phyloP scores from a whole-genome alignment of 2,113 vertebrate species.

The Scomber japonicus region DNA sequence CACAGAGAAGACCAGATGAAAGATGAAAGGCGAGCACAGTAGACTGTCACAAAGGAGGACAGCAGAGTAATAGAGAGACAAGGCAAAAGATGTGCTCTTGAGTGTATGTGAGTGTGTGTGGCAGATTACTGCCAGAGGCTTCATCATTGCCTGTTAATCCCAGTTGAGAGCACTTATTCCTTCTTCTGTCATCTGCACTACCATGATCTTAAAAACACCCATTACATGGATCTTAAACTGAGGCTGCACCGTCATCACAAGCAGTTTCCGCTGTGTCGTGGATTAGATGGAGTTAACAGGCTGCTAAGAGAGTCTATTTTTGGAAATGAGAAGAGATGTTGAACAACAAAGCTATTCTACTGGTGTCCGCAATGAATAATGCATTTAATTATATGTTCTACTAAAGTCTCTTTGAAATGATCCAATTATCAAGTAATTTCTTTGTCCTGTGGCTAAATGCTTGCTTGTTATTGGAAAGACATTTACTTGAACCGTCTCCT shows the following conservation, averaged over 20 bases:
- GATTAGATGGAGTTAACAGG: slow-evolving; percentile 61
- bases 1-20: slow-evolving; percentile 49
- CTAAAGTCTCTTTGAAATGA: slow-evolving; percentile 36
- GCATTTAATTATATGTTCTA: slow-evolving; percentile 24
- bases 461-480: not conserved
- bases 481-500: not conserved
- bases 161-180: slow-evolving; percentile 65
- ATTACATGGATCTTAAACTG: slow-evolving; percentile 63
- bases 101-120: slow-evolving; percentile 40
- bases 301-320: slow-evolving; percentile 67
- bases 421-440: slow-evolving; percentile 12
- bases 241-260: slow-evolving; percentile 54
- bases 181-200: slow-evolving; percentile 53
- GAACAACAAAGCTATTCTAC: slow-evolving; percentile 53
- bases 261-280: slow-evolving; percentile 50
- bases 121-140: slow-evolving; percentile 75
- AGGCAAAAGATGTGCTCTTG: slow-evolving; percentile 23
- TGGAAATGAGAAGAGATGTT: slow-evolving; percentile 39
- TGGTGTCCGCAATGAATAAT: slow-evolving; percentile 43
- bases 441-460: slow-evolving; percentile 20
- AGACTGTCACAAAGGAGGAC: slow-evolving; percentile 54
- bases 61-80: slow-evolving; percentile 47
- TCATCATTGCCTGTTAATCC: slow-evolving; percentile 71
- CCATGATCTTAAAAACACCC: slow-evolving; percentile 61
- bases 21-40: slow-evolving; percentile 56